Base-by-base conservation (phyloP, 2,888 invertebrate genomes). In the Rhabditoides inermis region DNA sequence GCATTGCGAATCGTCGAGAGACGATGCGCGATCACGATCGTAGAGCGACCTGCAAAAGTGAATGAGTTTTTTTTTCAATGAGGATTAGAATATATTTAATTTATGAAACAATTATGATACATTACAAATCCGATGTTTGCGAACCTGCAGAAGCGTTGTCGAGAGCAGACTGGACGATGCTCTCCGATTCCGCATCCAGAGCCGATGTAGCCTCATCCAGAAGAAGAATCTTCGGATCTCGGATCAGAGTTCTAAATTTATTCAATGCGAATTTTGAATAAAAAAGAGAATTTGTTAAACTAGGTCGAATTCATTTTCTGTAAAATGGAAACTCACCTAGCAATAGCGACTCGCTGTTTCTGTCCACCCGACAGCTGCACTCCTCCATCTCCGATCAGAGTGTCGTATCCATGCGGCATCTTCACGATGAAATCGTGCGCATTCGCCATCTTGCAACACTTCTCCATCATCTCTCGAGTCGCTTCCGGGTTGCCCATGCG, bases 131-230 rank as follows among this genome's bases (percentile, higher is more conserved):
- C n/a, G n/a, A n/a, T n/a, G n/a, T n/a, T n/a, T n/a, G n/a, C n/a
- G n/a, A n/a, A n/a, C n/a, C n/a, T n/a, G n/a, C n/a, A n/a, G n/a
- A n/a, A n/a, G n/a, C n/a, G n/a, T n/a, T n/a, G n/a, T n/a, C n/a
- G n/a, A n/a, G n/a, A n/a, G n/a, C n/a, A n/a, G n/a, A n/a, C n/a
- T n/a, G n/a, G n/a, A n/a, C n/a, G n/a, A n/a, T n/a, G n/a, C 60
- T 56, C 36, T 60, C 60, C 18, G 51, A 53, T 36, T 60, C 57
- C 0, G 56, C 54, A 74, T 87, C 87, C 44, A 87, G 79, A 20
- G 82, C 82, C 20, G 80, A 80, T 12, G 82, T 82, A n/a, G 18
- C 40, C 18, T 39, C 40, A 39, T 39, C 40, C 2, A 39, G 2
- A 18, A 39, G 40, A 10, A 39, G 40, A 20, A 63, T 53, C 36